Conservation (phyloP, 2,888 invertebrate species). For the Clunio marinus region DNA sequence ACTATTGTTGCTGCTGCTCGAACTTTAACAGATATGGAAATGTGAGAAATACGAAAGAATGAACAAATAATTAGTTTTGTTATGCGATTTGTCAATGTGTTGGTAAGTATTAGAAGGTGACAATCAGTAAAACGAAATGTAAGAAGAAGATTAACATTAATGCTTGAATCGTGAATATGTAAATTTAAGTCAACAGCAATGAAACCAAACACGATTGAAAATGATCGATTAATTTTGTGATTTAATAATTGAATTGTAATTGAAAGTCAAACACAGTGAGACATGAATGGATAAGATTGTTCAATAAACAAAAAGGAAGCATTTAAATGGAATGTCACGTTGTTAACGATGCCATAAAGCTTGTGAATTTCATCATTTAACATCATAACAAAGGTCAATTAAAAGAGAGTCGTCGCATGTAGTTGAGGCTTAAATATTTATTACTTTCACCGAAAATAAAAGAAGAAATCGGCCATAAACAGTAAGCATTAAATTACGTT, state of each 20-base stretch:
- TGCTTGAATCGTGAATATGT: constrained; percentile 9
- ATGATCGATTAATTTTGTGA: constrained; percentile 26
- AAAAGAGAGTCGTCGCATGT: too few relatives aligned
- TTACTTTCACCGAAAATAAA: too few relatives aligned
- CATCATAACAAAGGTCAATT: too few relatives aligned
- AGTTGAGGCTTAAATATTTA: too few relatives aligned
- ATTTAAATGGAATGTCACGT: too few relatives aligned
- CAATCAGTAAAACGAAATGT: constrained; percentile 12
- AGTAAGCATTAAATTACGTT: too few relatives aligned
- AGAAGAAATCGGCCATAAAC: too few relatives aligned
- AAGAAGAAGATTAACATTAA: constrained; percentile 21
- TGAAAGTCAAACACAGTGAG: too few relatives aligned
- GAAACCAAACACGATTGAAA: background rate
- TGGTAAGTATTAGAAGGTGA: background rate
- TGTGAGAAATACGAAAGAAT: constrained; percentile 3
- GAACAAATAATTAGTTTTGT: constrained; percentile 27
- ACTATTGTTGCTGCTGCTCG: constrained; percentile 11
- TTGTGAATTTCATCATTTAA: too few relatives aligned
- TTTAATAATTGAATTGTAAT: constrained; percentile 21
- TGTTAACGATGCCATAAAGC: too few relatives aligned
- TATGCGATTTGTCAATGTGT: background rate
- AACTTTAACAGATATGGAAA: constrained; percentile 22
- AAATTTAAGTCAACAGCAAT: background rate
- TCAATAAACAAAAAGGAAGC: too few relatives aligned
- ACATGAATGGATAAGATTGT: too few relatives aligned